Base-by-base conservation (phyloP, 2,888 invertebrate species). In the Microchrysa polita region DNA sequence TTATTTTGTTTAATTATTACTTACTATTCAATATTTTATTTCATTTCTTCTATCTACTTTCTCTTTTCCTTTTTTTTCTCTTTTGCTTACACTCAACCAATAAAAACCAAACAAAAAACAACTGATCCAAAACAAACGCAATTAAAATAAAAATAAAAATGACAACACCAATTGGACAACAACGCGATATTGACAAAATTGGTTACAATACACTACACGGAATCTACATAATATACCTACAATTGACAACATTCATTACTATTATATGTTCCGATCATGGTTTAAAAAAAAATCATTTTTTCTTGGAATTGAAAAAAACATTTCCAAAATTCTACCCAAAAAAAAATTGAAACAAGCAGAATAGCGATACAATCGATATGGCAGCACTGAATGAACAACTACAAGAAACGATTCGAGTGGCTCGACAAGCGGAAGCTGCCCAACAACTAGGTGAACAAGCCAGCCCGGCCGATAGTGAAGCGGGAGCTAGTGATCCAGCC, bases 341-440 rank as follows among this genome's bases (percentile, higher is more conserved):
- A 83, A 81, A 82, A 78, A 63, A 44, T 18, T 12, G 34, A 61
- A 44, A 63, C 20, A 27, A 67, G 73, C 72, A 77, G 75, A 76
- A 71, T 67, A 77, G 78, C 14, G 84, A 82, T 76, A 80, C 81
- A 77, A 82, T 85, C 78, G 84, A 85, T 80, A 78, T 84, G 75
- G 81, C 83, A 76, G 83, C 83, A 61, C 80, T 85, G 75, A 85
- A 83, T 78, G 83, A 84, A 77, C 84, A 84, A 80, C 79, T 84
- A 75, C 83, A 84, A 77, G 83, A 84, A 77, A 83, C 84, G 73
- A 85, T 85, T 75, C 82, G 85, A 67, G 85, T 85, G 73, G 85
- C 84, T n/a, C 81, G 85, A 73, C 84, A 84, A 79, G 83, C 83
- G 14, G 83, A 82, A 77, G 80, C 81, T 14, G 82, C 82, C 10